A percentile compares a stretch with the other conserved stretches of the same genome.
Evolutionary conservation across 2,113 vertebrate genomes (phyloP).

Genomic region (Butorides virescens): DNA sequence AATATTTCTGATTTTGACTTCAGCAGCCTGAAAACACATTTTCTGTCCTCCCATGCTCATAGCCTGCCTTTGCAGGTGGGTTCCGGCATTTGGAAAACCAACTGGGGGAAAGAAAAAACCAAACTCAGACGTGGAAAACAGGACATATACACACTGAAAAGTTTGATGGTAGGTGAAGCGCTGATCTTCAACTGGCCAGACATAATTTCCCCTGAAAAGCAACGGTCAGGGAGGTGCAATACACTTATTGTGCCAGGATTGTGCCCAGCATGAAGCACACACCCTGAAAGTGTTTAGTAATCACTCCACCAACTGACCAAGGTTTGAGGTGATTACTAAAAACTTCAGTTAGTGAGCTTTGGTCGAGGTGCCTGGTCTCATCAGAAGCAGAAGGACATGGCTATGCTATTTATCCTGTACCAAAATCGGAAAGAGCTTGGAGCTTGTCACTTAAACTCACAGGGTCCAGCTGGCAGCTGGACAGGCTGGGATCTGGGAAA

Average conservation of each 20-base stretch:
- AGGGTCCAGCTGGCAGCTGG: not conserved
- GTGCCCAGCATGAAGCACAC: not conserved
- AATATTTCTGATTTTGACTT: not conserved
- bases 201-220: not conserved
- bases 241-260: not conserved
- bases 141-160: not conserved
- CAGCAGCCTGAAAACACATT: not conserved
- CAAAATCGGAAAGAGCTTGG: fast-evolving
- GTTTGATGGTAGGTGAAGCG: not conserved
- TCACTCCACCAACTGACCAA: not conserved
- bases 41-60: not conserved
- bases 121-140: not conserved
- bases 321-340: not conserved
- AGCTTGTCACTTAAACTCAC: not conserved
- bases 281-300: not conserved
- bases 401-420: not conserved
- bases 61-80: not conserved
- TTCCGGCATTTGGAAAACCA: not conserved
- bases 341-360: not conserved
- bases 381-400: not conserved
- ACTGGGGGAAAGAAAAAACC: not conserved
- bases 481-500: not conserved
- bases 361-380: not conserved
- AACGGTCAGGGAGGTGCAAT: not conserved
- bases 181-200: not conserved